phyloP scores from a whole-genome alignment of 2,888 invertebrate species.

The Aspidiotus rigidus region DNA sequence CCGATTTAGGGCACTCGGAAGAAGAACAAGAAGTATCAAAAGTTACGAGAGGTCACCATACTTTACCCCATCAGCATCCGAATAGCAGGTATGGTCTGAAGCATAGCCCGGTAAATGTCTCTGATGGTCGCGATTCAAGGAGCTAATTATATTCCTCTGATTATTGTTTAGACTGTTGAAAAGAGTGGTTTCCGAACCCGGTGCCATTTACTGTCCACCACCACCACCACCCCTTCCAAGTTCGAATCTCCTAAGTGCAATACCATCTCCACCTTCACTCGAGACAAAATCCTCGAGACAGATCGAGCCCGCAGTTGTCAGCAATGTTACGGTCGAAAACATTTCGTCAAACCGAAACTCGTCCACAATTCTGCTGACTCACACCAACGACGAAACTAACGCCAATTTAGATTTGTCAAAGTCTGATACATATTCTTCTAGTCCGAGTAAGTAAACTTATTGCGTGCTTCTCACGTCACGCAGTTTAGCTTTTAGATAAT shows the following conservation, averaged over 20 bases:
- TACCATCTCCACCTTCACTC: not conserved
- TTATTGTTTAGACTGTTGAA: conserved; percentile 45
- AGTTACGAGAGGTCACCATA: conserved; percentile 35
- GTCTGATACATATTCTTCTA: conserved; percentile 30
- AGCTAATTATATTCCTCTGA: not conserved
- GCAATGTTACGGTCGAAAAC: conserved; percentile 20
- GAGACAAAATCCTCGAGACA: conserved; percentile 6
- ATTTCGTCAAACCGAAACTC: conserved; percentile 18
- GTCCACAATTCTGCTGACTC: conserved; percentile 19
- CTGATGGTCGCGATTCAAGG: too few species aligned
- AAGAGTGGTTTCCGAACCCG: conserved; percentile 52
- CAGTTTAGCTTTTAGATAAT: too few species aligned
- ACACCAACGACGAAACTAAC: conserved; percentile 9
- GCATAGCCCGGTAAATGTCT: not conserved
- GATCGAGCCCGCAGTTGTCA: not conserved
- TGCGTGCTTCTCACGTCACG: not conserved
- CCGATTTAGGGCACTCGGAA: conserved; percentile 42
- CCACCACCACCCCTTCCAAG: conserved; percentile 57
- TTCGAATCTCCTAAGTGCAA: not conserved
- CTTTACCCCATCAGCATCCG: conserved; percentile 34
- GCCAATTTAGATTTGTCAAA: conserved; percentile 6
- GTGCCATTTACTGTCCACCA: conserved; percentile 49
- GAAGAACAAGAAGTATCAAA: conserved; percentile 38
- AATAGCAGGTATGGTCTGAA: conserved; percentile 36
- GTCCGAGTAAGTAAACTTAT: conserved; percentile 23